Evolutionary conservation across 2,888 invertebrate genomes (phyloP).

Genomic region (Dynastes grantii): DNA sequence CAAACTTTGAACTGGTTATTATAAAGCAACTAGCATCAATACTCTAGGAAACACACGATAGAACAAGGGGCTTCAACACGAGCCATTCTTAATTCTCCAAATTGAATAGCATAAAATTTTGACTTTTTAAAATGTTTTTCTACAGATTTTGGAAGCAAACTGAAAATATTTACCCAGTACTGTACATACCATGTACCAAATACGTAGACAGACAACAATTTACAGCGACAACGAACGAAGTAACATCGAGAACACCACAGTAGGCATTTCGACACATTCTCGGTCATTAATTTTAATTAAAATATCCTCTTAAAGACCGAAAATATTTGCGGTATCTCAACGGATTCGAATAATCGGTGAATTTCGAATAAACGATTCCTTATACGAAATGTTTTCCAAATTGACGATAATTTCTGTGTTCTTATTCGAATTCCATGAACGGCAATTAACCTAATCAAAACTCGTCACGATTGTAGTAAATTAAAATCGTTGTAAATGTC

Average conservation of each 20-base stretch:
- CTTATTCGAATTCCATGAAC: background rate
- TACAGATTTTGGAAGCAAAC: too few relatives aligned
- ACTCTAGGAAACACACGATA: too few relatives aligned
- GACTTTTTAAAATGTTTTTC: too few relatives aligned
- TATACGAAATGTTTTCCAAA: conserved; percentile 7
- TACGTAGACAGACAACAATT: background rate
- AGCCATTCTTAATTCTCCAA: too few relatives aligned
- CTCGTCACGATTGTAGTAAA: background rate
- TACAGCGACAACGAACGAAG: conserved; percentile 4
- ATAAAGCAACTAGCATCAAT: too few relatives aligned
- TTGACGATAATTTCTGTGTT: background rate
- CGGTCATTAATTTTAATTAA: conserved; percentile 25
- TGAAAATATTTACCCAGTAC: too few relatives aligned
- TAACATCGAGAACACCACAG: conserved; percentile 3
- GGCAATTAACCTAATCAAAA: background rate
- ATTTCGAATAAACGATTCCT: background rate
- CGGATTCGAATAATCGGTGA: too few relatives aligned
- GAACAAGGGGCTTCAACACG: too few relatives aligned
- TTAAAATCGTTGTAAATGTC: background rate
- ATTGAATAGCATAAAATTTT: too few relatives aligned
- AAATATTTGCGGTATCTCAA: background rate
- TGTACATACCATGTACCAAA: background rate
- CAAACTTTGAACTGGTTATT: too few relatives aligned
- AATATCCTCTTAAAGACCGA: conserved; percentile 9
- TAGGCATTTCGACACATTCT: background rate